A percentile compares a stretch with the other conserved stretches of the same genome.
Evolutionary conservation across 2,113 vertebrate genomes (phyloP).

Genomic region (Talpa occidentalis): DNA sequence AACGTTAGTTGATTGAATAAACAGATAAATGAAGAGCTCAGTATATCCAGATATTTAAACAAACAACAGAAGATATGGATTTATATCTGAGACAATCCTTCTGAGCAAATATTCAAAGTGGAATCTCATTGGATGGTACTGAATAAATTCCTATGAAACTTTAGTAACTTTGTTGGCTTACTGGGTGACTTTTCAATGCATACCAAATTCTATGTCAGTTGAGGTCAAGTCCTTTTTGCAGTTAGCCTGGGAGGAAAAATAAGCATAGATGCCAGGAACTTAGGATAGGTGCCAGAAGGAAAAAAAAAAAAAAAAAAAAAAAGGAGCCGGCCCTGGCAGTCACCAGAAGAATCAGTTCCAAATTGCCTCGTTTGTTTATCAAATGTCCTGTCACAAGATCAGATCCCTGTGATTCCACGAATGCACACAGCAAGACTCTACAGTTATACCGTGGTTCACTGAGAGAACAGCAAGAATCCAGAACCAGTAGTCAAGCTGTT

Average conservation of each 20-base stretch:
- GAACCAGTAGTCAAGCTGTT: conserved; percentile 3
- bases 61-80: conserved; percentile 12
- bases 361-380: not conserved
- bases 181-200: conserved; percentile 43
- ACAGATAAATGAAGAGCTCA: not conserved
- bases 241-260: conserved; percentile 61
- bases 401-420: not conserved
- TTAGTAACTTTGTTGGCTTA: conserved; percentile 27
- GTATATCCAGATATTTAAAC: not conserved
- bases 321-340: conserved; percentile 35
- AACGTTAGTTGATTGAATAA: not conserved
- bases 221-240: conserved; percentile 59
- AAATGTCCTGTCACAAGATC: conserved; percentile 23
- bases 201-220: conserved; percentile 47
- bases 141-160: conserved; percentile 48
- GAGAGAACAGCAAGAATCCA: conserved; percentile 34
- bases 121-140: not conserved
- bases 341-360: not conserved
- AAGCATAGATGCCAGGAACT: not conserved
- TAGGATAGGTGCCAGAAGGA: not conserved
- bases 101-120: conserved; percentile 52
- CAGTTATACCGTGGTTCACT: conserved; percentile 17
- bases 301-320: not conserved
- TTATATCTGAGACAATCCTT: not conserved
- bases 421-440: not conserved